phyloP scores from a whole-genome alignment of 2,797 vertebrate species.

The Acipenser ruthenus region DNA sequence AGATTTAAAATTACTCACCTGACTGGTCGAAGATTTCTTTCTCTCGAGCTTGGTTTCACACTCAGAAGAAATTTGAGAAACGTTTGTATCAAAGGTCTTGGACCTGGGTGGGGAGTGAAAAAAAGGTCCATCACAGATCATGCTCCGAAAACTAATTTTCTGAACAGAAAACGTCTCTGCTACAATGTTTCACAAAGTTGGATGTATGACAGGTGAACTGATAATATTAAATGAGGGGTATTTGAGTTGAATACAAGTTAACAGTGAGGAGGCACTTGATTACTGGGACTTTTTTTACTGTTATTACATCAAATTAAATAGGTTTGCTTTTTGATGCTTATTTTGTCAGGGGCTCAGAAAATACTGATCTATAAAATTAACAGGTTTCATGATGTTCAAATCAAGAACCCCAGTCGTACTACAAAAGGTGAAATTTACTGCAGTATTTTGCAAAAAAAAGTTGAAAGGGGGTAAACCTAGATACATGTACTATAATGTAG shows the following conservation, averaged over 20 bases:
- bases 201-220: background rate
- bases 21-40: conserved; percentile 77
- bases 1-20: conserved; percentile 52
- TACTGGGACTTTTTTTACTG: background rate
- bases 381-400: too few species aligned
- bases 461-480: too few species aligned
- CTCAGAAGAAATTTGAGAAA: conserved; percentile 59
- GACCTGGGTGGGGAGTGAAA: conserved; percentile 51
- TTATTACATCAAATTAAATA: too few species aligned
- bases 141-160: conserved; percentile 14
- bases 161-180: background rate
- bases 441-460: too few species aligned
- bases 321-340: too few species aligned
- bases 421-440: too few species aligned
- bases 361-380: too few species aligned
- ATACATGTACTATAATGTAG: too few species aligned
- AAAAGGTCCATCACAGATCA: too few species aligned
- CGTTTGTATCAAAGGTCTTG: conserved; percentile 69
- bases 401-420: too few species aligned
- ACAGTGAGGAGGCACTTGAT: conserved; percentile 24
- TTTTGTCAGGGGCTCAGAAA: too few species aligned
- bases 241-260: background rate
- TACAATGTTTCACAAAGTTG: background rate
- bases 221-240: background rate
- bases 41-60: conserved; percentile 71